phyloP scores from a whole-genome alignment of 2,888 invertebrate species.

The Campopleginae sp. region DNA sequence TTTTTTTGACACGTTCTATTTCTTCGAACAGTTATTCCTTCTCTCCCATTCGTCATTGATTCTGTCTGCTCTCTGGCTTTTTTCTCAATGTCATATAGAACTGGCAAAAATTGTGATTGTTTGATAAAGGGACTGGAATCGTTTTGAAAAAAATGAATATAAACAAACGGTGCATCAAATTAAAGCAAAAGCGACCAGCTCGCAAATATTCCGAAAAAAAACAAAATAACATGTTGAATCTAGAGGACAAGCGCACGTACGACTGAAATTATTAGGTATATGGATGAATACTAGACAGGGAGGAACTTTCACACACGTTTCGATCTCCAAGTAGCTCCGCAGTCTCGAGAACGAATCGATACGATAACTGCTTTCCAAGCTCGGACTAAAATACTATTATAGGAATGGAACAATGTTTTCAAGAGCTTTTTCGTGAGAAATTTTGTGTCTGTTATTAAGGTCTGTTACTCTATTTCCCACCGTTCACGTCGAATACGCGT shows the following conservation, averaged over 20 bases:
- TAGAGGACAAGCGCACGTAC: background rate
- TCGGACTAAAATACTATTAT: background rate
- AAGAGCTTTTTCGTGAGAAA: background rate
- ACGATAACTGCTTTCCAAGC: background rate
- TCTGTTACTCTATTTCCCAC: background rate
- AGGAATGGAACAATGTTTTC: background rate
- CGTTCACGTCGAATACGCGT: background rate
- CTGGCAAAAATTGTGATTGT: too few species aligned
- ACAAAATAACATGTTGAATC: background rate
- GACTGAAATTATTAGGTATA: background rate
- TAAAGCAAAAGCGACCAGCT: background rate
- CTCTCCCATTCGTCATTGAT: slow-evolving; percentile 9
- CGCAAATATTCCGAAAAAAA: background rate
- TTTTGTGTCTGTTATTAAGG: background rate
- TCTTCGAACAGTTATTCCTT: background rate
- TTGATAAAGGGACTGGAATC: background rate
- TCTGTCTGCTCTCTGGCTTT: background rate
- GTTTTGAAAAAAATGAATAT: background rate
- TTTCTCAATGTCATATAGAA: slow-evolving; percentile 28
- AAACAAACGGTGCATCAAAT: background rate
- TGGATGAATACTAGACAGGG: background rate
- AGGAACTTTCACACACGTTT: background rate
- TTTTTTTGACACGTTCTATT: slow-evolving; percentile 30
- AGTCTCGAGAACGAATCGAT: background rate
- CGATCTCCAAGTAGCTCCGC: background rate